A percentile compares a stretch with the other conserved stretches of the same genome.
Conservation (phyloP, 2,113 vertebrate species). For the Lepidothrix coronata region DNA sequence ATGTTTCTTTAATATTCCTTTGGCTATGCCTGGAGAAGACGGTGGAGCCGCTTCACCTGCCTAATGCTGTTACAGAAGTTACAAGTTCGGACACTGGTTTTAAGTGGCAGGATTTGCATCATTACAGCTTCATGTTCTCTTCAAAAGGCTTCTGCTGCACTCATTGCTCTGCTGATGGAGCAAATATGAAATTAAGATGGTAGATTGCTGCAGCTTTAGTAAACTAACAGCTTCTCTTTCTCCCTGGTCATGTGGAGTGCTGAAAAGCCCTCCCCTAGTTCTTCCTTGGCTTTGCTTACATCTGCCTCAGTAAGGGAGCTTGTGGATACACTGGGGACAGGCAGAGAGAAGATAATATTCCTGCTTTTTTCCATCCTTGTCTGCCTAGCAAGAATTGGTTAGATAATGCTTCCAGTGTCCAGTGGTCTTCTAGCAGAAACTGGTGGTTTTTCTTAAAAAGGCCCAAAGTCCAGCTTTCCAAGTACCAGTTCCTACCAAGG, state of each 20-base stretch:
- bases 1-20: not conserved
- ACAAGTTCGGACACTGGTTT: accelerated
- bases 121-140: not conserved
- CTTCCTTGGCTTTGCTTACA: not conserved
- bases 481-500: not conserved
- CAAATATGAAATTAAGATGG: not conserved
- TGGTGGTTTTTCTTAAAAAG: not conserved
- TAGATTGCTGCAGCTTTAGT: not conserved
- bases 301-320: not conserved
- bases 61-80: accelerated
- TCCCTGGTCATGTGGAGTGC: not conserved
- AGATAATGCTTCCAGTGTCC: not conserved
- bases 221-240: not conserved
- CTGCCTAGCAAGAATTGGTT: not conserved
- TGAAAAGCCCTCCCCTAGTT: not conserved
- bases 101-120: not conserved
- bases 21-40: not conserved
- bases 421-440: not conserved
- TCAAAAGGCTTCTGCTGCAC: not conserved
- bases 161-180: not conserved
- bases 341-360: not conserved
- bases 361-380: not conserved
- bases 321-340: not conserved
- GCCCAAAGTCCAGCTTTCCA: not conserved
- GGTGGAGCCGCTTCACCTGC: accelerated